A percentile compares a stretch with the other conserved stretches of the same genome.
Evolutionary conservation across 2,797 vertebrate genomes (phyloP).

Genomic region (Cottoperca gobio): DNA sequence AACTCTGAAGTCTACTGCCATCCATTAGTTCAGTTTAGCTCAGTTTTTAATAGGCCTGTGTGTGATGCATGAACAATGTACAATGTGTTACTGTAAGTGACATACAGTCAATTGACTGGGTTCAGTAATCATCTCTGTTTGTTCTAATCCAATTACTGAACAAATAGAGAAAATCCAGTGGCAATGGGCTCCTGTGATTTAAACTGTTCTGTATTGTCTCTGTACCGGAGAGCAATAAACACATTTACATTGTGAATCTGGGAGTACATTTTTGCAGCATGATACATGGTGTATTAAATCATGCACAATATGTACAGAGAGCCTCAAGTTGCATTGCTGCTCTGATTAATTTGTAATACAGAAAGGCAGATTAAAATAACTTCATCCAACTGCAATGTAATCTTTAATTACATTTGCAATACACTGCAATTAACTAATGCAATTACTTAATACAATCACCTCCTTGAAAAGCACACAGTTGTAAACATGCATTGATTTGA

Average conservation of each 20-base stretch:
- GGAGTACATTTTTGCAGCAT: background rate
- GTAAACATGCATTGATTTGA: slow-evolving; percentile 1
- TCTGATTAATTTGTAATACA: slow-evolving; percentile 26
- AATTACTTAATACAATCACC: slow-evolving; percentile 37
- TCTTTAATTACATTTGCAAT: slow-evolving; percentile 47
- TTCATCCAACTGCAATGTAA: slow-evolving; percentile 24
- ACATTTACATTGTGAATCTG: slow-evolving; percentile 16
- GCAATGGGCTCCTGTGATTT: slow-evolving; percentile 39
- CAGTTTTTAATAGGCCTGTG: slow-evolving; percentile 8
- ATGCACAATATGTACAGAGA: slow-evolving; percentile 6
- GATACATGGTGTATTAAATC: slow-evolving; percentile 17
- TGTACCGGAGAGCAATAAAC: slow-evolving; percentile 6
- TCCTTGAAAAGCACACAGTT: slow-evolving; percentile 38
- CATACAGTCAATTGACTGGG: background rate
- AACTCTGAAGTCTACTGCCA: slow-evolving; percentile 3
- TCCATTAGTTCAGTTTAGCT: slow-evolving; percentile 24
- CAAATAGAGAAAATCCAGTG: slow-evolving; percentile 29
- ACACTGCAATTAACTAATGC: slow-evolving; percentile 52
- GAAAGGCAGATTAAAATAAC: slow-evolving; percentile 25
- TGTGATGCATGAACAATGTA: background rate
- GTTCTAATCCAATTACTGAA: slow-evolving; percentile 47
- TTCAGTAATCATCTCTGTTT: slow-evolving; percentile 35
- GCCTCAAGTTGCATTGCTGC: slow-evolving; percentile 8
- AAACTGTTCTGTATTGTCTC: slow-evolving; percentile 17
- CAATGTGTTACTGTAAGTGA: slow-evolving; percentile 1